phyloP scores from a whole-genome alignment of 2,113 vertebrate species.

The Onychostoma macrolepis region DNA sequence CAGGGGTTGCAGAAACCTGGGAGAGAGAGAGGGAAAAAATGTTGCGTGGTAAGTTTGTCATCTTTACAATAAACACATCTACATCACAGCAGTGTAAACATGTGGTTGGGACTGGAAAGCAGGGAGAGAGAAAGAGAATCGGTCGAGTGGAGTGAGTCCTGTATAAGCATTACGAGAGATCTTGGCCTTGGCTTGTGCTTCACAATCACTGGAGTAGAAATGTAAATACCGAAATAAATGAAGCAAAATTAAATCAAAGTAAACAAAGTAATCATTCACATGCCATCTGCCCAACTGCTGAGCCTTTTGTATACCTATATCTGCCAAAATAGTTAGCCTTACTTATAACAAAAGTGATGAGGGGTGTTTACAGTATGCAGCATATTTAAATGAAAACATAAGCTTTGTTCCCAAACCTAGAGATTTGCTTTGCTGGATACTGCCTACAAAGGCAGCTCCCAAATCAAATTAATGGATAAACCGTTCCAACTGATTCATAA shows the following conservation, averaged over 20 bases:
- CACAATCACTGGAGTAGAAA: conserved; percentile 62
- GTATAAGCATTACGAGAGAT: conserved; percentile 68
- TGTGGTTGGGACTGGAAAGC: conserved; percentile 54
- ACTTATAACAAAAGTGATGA: conserved; percentile 44
- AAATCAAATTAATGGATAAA: neutral
- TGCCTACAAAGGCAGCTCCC: neutral
- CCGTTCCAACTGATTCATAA: neutral
- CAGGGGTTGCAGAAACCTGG: conserved; percentile 66
- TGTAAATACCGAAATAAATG: conserved; percentile 75
- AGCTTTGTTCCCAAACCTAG: neutral
- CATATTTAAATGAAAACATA: conserved; percentile 21
- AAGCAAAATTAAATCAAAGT: conserved; percentile 78
- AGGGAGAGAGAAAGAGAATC: conserved; percentile 50
- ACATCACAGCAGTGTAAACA: conserved; percentile 72
- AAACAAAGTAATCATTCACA: conserved; percentile 79
- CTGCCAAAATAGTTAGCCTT: conserved; percentile 49
- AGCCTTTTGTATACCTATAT: conserved; percentile 52
- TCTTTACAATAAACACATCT: conserved; percentile 72
- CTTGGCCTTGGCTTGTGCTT: conserved; percentile 56
- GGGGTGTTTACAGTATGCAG: neutral
- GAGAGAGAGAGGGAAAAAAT: conserved; percentile 53
- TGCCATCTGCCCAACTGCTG: conserved; percentile 68
- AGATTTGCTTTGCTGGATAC: neutral
- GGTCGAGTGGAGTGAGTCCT: conserved; percentile 56
- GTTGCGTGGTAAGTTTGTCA: conserved; percentile 68